Percentiles rank a stretch among this genome's conserved stretches.
These are phyloP conservation scores for Elgaria multicarinata DNA, from an alignment of 2,113 vertebrate species.

Conservation along the genomic window DNA sequence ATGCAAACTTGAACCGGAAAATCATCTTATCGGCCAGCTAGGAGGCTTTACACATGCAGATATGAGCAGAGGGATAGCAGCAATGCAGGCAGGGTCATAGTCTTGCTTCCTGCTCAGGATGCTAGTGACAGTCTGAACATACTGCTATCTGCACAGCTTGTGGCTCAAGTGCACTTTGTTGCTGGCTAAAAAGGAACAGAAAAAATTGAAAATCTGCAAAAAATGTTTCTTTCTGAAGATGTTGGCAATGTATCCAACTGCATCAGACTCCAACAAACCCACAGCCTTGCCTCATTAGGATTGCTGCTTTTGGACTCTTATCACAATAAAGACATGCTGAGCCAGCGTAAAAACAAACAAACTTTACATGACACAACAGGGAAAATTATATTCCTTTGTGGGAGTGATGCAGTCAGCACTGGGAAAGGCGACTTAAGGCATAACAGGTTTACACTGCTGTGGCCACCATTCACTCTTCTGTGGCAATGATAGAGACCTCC, in stretches of 20 bases:
- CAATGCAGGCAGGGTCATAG: not conserved
- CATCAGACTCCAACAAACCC: constrained; percentile 23
- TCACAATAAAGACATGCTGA: not conserved
- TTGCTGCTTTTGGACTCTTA: constrained; percentile 5
- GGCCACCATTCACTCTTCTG: not conserved
- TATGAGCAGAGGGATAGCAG: not conserved
- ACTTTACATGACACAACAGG: not conserved
- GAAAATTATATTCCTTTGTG: not conserved
- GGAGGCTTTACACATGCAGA: not conserved
- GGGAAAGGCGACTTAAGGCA: not conserved
- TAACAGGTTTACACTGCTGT: not conserved
- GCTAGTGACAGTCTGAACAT: not conserved
- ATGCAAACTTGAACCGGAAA: too few relatives aligned
- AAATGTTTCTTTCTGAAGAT: not conserved
- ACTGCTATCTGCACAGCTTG: constrained; percentile 21
- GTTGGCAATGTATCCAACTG: constrained; percentile 14
- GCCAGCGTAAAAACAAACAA: constrained; percentile 19
- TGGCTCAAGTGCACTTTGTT: constrained; percentile 37
- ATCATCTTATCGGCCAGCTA: not conserved
- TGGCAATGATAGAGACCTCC: not conserved
- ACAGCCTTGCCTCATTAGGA: not conserved
- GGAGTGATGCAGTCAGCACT: constrained; percentile 1
- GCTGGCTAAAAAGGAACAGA: not conserved
- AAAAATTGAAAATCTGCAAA: not conserved
- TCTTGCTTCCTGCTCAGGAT: not conserved